Evolutionary conservation across 2,888 invertebrate species (phyloP), one percentile per base, ranked within the genome.

Genomic region (Lucinisca nassula): DNA sequence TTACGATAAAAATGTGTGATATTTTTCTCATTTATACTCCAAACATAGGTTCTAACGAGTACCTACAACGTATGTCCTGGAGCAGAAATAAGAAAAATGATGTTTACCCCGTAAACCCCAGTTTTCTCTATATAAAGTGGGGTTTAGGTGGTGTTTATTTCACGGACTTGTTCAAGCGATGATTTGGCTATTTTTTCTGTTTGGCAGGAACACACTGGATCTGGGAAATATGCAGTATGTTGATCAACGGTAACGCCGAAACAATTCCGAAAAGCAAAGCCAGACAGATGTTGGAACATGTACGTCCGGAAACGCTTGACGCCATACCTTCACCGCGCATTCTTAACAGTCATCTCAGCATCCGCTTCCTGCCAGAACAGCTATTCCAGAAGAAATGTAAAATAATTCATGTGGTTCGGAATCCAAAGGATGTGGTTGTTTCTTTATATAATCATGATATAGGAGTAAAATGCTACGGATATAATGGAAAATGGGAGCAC

Each of bases 171-270:
- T n/a, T n/a, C n/a, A n/a, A n/a, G n/a, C n/a, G n/a, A n/a, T n/a
- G n/a, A n/a, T n/a, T n/a, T n/a, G n/a, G n/a, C n/a, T n/a, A n/a
- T 40, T 40, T 51, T 6, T 61, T 61, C 6, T 8, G 24, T 35
- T 72, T 75, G 35, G 3, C 61, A 92, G 92, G 92, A 12, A 92
- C 92, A 4, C 92, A 91, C 70, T 92, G 92, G 92, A 61, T 84
- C 6, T 91, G 89, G 88, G 92, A 92, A 73, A 90, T 92, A 24
- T 49, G 78, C 12, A 81, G 79, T 37, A 92, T 92, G 92, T 67
- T 92, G n/a, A 35, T 84, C 14, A 82, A 83, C 24, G 85, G 86
- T 14, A 84, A 81, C 12, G 86, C 91, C 2, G 90, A 90, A 49
- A 90, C 88, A 12, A 76, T 87, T 14, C 58, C 83, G 4, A 82